A percentile compares a stretch with the other conserved stretches of the same genome.
Conservation (phyloP, 2,113 vertebrate species). For the Stictonetta naevosa region DNA sequence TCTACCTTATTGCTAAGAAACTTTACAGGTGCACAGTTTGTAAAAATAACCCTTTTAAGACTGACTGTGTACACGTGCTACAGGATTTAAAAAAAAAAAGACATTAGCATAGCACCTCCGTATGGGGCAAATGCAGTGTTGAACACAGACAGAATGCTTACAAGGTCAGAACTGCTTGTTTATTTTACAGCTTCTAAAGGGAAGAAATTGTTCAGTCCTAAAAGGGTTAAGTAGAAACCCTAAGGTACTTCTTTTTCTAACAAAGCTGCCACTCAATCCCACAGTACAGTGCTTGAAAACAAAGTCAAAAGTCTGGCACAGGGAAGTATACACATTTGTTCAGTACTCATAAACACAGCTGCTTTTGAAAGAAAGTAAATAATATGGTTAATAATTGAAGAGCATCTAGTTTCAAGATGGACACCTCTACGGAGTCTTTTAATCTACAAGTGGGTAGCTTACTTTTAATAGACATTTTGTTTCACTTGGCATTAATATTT, state of each 20-base stretch:
- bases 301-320: constrained; percentile 89
- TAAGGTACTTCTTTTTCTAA: constrained; percentile 77
- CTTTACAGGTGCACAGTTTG: constrained; percentile 94
- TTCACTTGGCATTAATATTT: constrained; percentile 30
- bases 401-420: constrained; percentile 61
- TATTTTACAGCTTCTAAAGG: constrained; percentile 64
- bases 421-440: constrained; percentile 61
- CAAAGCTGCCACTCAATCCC: constrained; percentile 89
- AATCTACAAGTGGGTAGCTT: constrained; percentile 52
- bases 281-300: constrained; percentile 92
- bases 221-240: constrained; percentile 79
- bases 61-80: constrained; percentile 81
- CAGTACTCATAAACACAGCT: constrained; percentile 90
- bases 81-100: constrained; percentile 65
- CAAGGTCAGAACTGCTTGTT: constrained; percentile 12
- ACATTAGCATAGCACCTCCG: constrained; percentile 74
- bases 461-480: not conserved
- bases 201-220: constrained; percentile 76
- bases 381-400: constrained; percentile 68
- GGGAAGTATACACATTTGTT: constrained; percentile 90
- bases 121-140: constrained; percentile 70
- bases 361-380: constrained; percentile 85
- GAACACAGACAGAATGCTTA: constrained; percentile 65
- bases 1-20: constrained; percentile 99
- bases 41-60: constrained; percentile 90